A percentile compares a stretch with the other conserved stretches of the same genome.
Evolutionary conservation across 2,797 vertebrate genomes (phyloP).

Genomic region (Anguilla pacifica): DNA sequence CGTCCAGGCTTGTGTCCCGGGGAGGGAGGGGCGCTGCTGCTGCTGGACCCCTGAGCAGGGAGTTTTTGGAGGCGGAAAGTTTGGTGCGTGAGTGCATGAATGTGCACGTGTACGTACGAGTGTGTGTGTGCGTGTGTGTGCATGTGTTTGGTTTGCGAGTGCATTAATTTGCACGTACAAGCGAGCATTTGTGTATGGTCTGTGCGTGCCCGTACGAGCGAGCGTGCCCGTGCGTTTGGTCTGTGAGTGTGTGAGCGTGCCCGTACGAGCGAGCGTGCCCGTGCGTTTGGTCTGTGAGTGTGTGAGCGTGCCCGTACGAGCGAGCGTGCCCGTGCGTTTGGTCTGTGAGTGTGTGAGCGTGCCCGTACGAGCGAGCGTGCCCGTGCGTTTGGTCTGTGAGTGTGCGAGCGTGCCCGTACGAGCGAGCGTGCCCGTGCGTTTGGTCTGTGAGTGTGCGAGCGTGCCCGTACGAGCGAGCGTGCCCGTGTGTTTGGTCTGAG

Average conservation of each 20-base stretch:
- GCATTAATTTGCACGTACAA: background rate
- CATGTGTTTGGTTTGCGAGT: constrained; percentile 45
- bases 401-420: background rate
- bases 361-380: background rate
- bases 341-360: background rate
- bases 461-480: constrained; percentile 59
- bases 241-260: background rate
- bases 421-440: background rate
- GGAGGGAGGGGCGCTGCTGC: background rate
- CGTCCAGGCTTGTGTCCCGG: background rate
- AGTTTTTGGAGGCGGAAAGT: background rate
- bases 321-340: background rate
- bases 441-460: background rate
- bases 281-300: background rate
- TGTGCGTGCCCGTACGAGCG: background rate
- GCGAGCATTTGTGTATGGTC: background rate
- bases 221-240: background rate
- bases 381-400: background rate
- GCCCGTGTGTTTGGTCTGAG: background rate
- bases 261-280: background rate
- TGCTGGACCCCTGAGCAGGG: background rate
- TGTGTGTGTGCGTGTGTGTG: constrained; percentile 54
- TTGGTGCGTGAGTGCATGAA: background rate
- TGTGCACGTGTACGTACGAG: constrained; percentile 69
- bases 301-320: background rate